Conservation (phyloP, 2,888 invertebrate species). For the Watsonalla binaria region DNA sequence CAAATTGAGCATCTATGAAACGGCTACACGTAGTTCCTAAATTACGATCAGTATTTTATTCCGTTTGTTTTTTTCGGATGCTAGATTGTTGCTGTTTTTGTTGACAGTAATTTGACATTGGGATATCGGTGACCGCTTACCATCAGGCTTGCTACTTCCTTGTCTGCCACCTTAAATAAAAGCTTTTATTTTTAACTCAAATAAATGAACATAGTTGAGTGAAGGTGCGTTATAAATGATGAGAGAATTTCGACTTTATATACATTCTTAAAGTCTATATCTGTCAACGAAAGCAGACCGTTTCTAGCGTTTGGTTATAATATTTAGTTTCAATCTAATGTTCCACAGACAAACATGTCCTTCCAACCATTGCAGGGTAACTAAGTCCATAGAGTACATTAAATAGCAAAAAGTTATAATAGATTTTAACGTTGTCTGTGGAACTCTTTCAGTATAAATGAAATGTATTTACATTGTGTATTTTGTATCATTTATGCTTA, state of each 20-base stretch:
- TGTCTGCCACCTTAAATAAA: no score
- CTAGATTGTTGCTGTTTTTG: background rate
- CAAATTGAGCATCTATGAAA: slow-evolving; percentile 30
- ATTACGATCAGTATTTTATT: slow-evolving; percentile 71
- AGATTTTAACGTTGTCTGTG: slow-evolving; percentile 42
- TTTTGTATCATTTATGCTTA: no score
- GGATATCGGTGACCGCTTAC: background rate
- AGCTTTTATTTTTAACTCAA: no score
- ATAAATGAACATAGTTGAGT: no score
- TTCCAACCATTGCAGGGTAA: slow-evolving; percentile 51
- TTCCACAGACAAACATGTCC: slow-evolving; percentile 39
- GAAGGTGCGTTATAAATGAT: no score
- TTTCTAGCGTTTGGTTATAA: background rate
- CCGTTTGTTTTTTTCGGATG: slow-evolving; percentile 24
- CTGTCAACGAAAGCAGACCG: background rate
- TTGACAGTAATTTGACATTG: background rate
- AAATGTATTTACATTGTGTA: slow-evolving; percentile 1
- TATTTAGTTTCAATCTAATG: slow-evolving; percentile 3
- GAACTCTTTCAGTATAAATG: slow-evolving; percentile 19
- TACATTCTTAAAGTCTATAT: background rate
- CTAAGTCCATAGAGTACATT: slow-evolving; percentile 45
- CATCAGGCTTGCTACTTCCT: background rate
- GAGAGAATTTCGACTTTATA: no score
- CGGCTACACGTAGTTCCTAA: slow-evolving; percentile 73
- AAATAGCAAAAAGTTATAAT: slow-evolving; percentile 28